Conservation (phyloP, 2,888 invertebrate species). For the Nudaria mundana region DNA sequence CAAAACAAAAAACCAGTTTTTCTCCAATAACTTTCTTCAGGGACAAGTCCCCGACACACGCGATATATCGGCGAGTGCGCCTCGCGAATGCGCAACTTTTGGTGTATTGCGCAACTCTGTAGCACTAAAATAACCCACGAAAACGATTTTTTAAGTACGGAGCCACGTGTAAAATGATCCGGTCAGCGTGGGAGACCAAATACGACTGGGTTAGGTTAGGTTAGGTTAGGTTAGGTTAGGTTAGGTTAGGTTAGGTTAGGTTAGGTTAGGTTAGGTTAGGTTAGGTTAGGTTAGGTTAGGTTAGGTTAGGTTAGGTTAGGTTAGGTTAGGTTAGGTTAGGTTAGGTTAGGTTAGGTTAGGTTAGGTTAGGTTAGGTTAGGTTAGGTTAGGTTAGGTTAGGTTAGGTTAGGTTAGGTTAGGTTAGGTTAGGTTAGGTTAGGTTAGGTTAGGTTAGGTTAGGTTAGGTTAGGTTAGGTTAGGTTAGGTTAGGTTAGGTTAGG, state of each 20-base stretch:
- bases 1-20: no score
- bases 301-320: constrained; percentile 21
- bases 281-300: constrained; percentile 20
- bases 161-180: no score
- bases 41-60: no score
- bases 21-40: no score
- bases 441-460: constrained; percentile 19
- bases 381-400: constrained; percentile 22
- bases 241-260: constrained; percentile 17
- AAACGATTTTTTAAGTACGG: no score
- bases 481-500: constrained; percentile 20
- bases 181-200: constrained; percentile 10
- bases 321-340: constrained; percentile 21
- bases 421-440: constrained; percentile 24
- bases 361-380: constrained; percentile 13
- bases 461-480: constrained; percentile 20
- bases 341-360: constrained; percentile 7
- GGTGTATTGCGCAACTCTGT: constrained; percentile 5
- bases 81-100: no score
- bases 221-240: constrained; percentile 16
- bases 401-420: constrained; percentile 24
- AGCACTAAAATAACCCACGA: no score
- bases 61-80: no score
- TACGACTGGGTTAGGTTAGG: constrained; percentile 21
- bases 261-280: constrained; percentile 22